These are phyloP conservation scores for Zoanthus sociatus DNA, from an alignment of 92 coral and sea anemone species.

Conservation along the genomic window DNA sequence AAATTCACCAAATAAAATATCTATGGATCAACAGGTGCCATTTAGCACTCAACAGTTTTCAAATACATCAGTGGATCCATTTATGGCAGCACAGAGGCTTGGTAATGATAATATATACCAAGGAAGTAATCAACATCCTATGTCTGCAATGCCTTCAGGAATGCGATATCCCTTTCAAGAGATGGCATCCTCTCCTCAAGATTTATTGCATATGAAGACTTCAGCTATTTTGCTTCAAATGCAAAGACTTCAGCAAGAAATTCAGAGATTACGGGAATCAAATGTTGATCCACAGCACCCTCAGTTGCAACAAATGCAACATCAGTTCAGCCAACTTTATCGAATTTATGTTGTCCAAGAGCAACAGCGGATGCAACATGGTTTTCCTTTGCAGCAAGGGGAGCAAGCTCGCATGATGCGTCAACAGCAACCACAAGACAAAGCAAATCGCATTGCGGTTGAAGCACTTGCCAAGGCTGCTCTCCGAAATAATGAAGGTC, in stretches of 20 bases:
- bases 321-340: constrained; percentile 90
- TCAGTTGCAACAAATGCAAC: constrained; percentile 91
- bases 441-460: constrained; percentile 96
- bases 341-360: constrained; percentile 89
- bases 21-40: constrained; percentile 66
- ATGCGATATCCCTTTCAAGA: constrained; percentile 76
- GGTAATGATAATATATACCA: constrained; percentile 56
- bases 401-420: constrained; percentile 82
- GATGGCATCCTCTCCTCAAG: constrained; percentile 73
- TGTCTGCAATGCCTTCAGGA: constrained; percentile 66
- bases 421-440: constrained; percentile 91
- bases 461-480: constrained; percentile 99
- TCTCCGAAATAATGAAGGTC: constrained; percentile 72
- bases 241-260: constrained; percentile 97
- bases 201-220: constrained; percentile 85
- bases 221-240: constrained; percentile 91
- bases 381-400: constrained; percentile 75
- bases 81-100: constrained; percentile 57
- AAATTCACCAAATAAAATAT: constrained; percentile 72
- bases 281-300: constrained; percentile 77
- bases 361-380: constrained; percentile 86
- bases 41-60: constrained; percentile 66
- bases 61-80: constrained; percentile 53
- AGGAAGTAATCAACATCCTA: constrained; percentile 64
- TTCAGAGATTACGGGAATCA: constrained; percentile 91